These are phyloP conservation scores for Chiloscyllium plagiosum DNA, from an alignment of 2,113 vertebrate genomes.

Conservation along the genomic window DNA sequence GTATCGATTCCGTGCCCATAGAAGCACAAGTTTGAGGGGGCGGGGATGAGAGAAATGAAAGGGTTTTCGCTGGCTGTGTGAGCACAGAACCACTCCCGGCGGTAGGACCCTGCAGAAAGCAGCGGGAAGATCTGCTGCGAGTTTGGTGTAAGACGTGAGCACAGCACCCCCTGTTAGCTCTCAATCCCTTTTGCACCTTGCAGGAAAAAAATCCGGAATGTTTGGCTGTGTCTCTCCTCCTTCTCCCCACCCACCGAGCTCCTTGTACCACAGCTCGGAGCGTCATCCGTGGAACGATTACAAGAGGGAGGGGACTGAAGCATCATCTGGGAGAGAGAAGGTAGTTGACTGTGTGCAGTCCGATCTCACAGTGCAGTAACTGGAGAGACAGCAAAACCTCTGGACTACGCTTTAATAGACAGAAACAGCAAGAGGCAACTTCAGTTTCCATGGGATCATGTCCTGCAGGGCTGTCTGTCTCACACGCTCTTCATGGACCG, in stretches of 20 bases:
- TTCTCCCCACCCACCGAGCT: no score
- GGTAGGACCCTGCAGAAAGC: neutral
- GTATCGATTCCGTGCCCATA: neutral
- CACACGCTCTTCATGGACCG: neutral
- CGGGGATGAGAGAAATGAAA: neutral
- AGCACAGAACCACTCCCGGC: neutral
- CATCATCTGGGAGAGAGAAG: neutral
- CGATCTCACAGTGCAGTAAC: neutral
- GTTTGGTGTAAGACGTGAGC: neutral
- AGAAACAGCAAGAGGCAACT: neutral
- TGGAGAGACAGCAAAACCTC: neutral
- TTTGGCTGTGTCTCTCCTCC: neutral
- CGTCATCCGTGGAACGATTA: constrained; percentile 16
- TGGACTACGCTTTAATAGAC: neutral
- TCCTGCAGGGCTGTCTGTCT: neutral
- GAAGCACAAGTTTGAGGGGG: neutral
- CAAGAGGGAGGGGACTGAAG: neutral
- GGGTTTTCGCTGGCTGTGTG: neutral
- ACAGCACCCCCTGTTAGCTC: constrained; percentile 30
- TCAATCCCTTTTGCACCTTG: constrained; percentile 11
- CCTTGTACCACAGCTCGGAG: neutral
- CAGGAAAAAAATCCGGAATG: neutral
- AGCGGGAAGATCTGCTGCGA: neutral
- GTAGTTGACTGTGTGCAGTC: neutral
- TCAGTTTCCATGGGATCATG: neutral